These are phyloP conservation scores for Rhamphomyia laevipes DNA, from an alignment of 2,888 invertebrate species.

Conservation along the genomic window DNA sequence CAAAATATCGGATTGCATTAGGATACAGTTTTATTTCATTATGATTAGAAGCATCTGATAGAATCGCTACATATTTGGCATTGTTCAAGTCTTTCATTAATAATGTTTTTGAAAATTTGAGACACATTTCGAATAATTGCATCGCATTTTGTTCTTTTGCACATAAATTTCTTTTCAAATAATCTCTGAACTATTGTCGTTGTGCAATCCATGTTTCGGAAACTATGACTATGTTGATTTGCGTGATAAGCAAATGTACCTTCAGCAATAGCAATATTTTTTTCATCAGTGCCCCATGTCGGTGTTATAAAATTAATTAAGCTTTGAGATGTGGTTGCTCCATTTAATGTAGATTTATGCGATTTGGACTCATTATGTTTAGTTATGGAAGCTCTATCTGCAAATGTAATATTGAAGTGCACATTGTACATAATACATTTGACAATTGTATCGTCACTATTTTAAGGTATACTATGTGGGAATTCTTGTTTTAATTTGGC, in stretches of 20 bases:
- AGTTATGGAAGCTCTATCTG: not conserved
- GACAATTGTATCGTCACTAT: not conserved
- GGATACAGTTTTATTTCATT: constrained; percentile 7
- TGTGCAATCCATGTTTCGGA: not conserved
- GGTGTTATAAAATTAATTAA: not conserved
- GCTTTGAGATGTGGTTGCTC: not conserved
- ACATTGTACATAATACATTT: not conserved
- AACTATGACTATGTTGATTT: not conserved
- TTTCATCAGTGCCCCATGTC: not conserved
- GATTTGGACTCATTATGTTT: not conserved
- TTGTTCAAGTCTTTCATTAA: constrained; percentile 1
- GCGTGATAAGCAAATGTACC: not conserved
- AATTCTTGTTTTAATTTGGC: not conserved
- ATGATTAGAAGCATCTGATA: constrained; percentile 6
- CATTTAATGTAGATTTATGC: not conserved
- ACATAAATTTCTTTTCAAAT: not conserved
- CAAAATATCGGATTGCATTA: constrained; percentile 6
- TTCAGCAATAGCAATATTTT: not conserved
- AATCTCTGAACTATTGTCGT: not conserved
- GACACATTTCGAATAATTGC: not conserved
- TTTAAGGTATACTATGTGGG: not conserved
- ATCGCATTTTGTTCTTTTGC: not conserved
- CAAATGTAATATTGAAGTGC: not conserved
- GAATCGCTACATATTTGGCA: constrained; percentile 7
- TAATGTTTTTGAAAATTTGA: not conserved